Percentiles rank a stretch among this genome's conserved stretches.
phyloP scores from a whole-genome alignment of 2,888 invertebrate genomes.

The Nomada fabriciana region DNA sequence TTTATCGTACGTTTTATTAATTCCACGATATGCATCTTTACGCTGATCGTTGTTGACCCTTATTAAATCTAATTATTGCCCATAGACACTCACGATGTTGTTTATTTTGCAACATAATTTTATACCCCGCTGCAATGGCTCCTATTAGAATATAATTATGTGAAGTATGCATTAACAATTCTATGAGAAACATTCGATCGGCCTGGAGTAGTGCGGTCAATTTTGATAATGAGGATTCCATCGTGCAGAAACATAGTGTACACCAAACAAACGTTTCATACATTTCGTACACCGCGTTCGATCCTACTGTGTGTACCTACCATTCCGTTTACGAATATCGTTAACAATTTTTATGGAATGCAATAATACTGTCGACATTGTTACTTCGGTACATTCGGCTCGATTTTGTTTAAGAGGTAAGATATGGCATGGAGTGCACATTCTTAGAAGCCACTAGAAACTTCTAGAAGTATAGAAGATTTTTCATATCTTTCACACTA shows the following conservation, averaged over 20 bases:
- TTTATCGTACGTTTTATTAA: background rate
- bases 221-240: conserved; percentile 31
- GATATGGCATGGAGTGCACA: background rate
- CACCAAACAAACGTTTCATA: background rate
- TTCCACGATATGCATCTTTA: background rate
- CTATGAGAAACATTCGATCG: conserved; percentile 18
- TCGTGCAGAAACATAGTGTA: background rate
- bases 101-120: conserved; percentile 24
- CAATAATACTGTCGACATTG: background rate
- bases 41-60: background rate
- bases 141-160: conserved; percentile 29
- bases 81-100: background rate
- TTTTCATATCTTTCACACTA: too few species aligned
- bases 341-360: conserved; percentile 2
- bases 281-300: conserved; percentile 16
- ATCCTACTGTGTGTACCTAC: too few species aligned
- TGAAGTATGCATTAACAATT: conserved; percentile 32
- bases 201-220: conserved; percentile 11
- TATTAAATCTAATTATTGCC: conserved; percentile 14
- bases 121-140: background rate
- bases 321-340: background rate
- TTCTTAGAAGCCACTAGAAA: too few species aligned
- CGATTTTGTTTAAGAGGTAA: background rate
- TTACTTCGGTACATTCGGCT: background rate
- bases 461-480: too few species aligned